These are phyloP conservation scores for Colletes collaris DNA, from an alignment of 2,888 invertebrate genomes.

Conservation along the genomic window DNA sequence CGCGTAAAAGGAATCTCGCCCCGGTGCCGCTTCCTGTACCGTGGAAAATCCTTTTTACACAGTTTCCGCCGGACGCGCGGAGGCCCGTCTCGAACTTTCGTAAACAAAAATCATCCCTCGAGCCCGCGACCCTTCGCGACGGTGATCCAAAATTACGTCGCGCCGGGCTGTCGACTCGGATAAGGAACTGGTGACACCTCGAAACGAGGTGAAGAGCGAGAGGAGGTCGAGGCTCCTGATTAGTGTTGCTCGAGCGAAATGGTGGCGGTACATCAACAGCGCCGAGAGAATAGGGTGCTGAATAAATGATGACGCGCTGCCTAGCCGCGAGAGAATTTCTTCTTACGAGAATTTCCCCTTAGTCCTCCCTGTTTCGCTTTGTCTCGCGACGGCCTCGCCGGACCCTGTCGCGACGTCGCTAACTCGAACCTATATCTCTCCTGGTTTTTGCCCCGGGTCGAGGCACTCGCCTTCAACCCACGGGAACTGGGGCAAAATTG, in stretches of 20 bases:
- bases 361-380: conserved; percentile 3
- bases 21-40: conserved; percentile 31
- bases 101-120: conserved; percentile 65
- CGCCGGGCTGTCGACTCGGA: conserved; percentile 30
- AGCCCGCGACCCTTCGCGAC: not conserved
- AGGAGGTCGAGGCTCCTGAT: conserved; percentile 39
- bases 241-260: conserved; percentile 53
- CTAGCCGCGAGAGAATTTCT: conserved; percentile 55
- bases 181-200: conserved; percentile 20
- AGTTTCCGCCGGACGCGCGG: conserved; percentile 43
- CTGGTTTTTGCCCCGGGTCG: not conserved
- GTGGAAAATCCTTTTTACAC: conserved; percentile 54
- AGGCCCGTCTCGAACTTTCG: conserved; percentile 41
- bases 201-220: not conserved
- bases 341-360: conserved; percentile 33
- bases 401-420: conserved; percentile 9
- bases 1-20: conserved; percentile 19
- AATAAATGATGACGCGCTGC: conserved; percentile 56
- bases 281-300: conserved; percentile 54
- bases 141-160: conserved; percentile 63
- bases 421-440: conserved; percentile 22
- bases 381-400: not conserved
- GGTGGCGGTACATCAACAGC: conserved; percentile 56
- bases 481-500: too few relatives aligned
- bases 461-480: not conserved